A percentile compares a stretch with the other conserved stretches of the same genome.
These are phyloP conservation scores for Furnarius figulus DNA, from an alignment of 2,113 vertebrate genomes.

Conservation along the genomic window DNA sequence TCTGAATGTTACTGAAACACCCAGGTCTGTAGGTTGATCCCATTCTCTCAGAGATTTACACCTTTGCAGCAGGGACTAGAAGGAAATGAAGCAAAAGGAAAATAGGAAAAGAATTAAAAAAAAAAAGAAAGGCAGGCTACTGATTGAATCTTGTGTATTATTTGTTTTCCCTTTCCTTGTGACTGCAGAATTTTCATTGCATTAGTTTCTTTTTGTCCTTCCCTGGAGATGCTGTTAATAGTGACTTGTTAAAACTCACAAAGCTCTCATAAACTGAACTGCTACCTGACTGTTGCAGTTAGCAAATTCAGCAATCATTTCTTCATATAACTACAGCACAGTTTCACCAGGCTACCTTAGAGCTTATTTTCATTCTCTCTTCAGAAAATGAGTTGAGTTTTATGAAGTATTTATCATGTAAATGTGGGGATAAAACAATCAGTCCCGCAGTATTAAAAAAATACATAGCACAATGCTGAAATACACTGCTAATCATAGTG, in stretches of 20 bases:
- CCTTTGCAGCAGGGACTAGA: neutral
- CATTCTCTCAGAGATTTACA: neutral
- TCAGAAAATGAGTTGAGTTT: neutral
- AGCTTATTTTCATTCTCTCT: neutral
- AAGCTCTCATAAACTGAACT: neutral
- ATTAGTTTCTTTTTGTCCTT: neutral
- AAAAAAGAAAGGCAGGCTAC: neutral
- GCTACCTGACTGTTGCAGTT: neutral
- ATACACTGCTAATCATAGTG: neutral
- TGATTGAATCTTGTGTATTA: neutral
- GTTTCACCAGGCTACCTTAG: neutral
- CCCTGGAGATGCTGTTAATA: neutral
- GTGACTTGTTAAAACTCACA: conserved; percentile 3
- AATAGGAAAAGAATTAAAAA: neutral
- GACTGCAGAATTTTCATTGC: neutral
- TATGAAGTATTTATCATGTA: neutral
- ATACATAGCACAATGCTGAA: neutral
- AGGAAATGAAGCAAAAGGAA: neutral
- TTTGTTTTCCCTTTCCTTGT: neutral
- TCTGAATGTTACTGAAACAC: neutral
- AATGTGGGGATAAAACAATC: neutral
- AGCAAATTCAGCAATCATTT: neutral
- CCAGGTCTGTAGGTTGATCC: neutral
- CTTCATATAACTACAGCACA: neutral
- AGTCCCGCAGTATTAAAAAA: neutral